Conservation (phyloP, 1,140 invertebrate species). For the Semibalanus balanoides region DNA sequence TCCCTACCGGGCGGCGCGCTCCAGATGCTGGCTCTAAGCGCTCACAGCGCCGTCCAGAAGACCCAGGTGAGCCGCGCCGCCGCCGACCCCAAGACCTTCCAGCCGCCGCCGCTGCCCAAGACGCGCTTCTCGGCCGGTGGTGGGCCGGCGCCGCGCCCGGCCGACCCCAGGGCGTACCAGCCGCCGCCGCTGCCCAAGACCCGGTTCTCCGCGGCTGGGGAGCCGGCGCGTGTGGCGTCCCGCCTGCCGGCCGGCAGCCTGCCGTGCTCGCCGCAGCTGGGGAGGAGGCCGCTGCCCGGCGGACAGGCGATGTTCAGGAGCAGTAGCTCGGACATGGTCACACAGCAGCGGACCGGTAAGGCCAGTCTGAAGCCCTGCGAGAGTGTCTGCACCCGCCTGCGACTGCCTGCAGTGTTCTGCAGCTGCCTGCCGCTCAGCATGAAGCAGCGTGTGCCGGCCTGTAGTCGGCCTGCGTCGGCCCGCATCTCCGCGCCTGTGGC, state of each 20-base stretch:
- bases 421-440: too few species aligned
- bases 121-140: neutral
- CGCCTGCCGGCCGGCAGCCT: neutral
- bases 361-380: too few species aligned
- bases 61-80: neutral
- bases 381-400: too few species aligned
- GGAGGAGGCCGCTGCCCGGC: too few species aligned
- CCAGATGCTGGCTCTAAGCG: neutral
- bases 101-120: neutral
- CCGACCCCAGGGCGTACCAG: neutral
- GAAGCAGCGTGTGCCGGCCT: too few species aligned
- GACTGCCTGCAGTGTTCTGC: too few species aligned
- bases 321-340: neutral
- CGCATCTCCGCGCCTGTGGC: too few species aligned
- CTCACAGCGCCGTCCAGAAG: neutral
- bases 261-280: neutral
- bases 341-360: neutral
- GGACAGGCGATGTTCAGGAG: neutral
- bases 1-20: neutral
- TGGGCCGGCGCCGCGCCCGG: too few species aligned
- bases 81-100: neutral
- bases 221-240: too few species aligned
- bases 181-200: neutral
- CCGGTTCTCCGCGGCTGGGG: neutral
- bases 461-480: too few species aligned